Base-by-base conservation (phyloP, 2,113 vertebrate species). In the Panthera leo region DNA sequence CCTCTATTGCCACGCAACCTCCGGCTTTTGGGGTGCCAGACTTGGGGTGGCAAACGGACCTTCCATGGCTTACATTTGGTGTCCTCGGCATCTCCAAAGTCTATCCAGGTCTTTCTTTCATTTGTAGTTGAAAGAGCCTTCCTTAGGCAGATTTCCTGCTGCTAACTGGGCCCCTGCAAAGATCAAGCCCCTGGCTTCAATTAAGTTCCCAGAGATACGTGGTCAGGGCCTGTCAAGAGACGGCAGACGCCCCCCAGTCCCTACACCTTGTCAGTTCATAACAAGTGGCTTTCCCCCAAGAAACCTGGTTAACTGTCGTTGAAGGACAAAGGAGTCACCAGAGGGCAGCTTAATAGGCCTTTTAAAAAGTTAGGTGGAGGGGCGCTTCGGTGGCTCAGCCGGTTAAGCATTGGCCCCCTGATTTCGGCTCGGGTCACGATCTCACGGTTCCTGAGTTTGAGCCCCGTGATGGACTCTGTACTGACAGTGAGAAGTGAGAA, bases 191-290 rank as follows among this genome's bases (percentile, higher is more conserved):
- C 15, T 39, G 84, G 25, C 53, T 88, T 65, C 36, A 83, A 71
- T 5, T 3, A 58, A 55, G 14, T 71, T 45, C 23, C 68, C 92
- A 48, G 68, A 78, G 29, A 16, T 36, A 5, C 0, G 18, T 1
- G 65, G 45, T 23, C 78, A 92, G 11, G n/a, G 34, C 21, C 29
- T 42, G 70, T 36, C 61, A 65, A 45, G 18, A 25, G 9, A 39
- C 10, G 36, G 51, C 5, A 42, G 15, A n/a, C n/a, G 34, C 58
- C n/a, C 12, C 13, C 34, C 2, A 0, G 3, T 0, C 18, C 29
- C 63, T 16, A 5, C 5, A 13, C 55, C 39, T 83, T 19, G 2
- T 36, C 75, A 11, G 8, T 65, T 80, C n/a, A 39, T 5, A 34
- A 18, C 85, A 91, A 29, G 48, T 39, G 19, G 19, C 31, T 75